Conservation (phyloP, 2,113 vertebrate genomes). For the Petromus typicus region DNA sequence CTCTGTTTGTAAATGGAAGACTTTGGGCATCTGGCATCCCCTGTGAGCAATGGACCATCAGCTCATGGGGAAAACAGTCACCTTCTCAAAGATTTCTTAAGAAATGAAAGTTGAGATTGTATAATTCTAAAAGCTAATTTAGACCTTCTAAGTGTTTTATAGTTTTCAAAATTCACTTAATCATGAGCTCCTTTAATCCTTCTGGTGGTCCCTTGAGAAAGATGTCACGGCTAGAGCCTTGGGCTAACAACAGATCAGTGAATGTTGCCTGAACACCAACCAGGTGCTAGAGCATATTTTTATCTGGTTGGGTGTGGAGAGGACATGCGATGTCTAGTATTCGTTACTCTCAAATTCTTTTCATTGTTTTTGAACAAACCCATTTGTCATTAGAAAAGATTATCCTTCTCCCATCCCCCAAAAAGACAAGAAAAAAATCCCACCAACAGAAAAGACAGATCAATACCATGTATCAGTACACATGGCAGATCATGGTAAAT, state of each 20-base stretch:
- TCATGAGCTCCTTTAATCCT: not conserved
- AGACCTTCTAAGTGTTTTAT: not conserved
- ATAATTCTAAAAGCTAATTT: slow-evolving; percentile 35
- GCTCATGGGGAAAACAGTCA: not conserved
- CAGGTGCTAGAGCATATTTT: not conserved
- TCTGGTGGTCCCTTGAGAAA: not conserved
- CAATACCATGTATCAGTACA: not conserved
- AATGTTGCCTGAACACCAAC: not conserved
- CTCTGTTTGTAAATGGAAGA: not conserved
- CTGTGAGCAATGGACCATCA: not conserved
- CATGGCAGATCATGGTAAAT: not conserved
- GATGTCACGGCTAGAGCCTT: not conserved
- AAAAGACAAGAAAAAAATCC: not conserved
- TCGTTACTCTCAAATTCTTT: not conserved
- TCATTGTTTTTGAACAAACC: not conserved
- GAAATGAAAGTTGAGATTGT: not conserved
- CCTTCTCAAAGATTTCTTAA: slow-evolving; percentile 14
- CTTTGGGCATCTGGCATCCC: not conserved
- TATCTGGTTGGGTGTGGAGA: not conserved
- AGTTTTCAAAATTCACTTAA: not conserved
- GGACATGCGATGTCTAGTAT: not conserved
- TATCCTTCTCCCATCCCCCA: not conserved
- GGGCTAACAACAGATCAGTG: not conserved
- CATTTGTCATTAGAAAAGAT: slow-evolving; percentile 36
- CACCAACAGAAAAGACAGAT: not conserved